A percentile compares a stretch with the other conserved stretches of the same genome.
Conservation (phyloP, 2,113 vertebrate genomes). For the Hyla sarda region DNA sequence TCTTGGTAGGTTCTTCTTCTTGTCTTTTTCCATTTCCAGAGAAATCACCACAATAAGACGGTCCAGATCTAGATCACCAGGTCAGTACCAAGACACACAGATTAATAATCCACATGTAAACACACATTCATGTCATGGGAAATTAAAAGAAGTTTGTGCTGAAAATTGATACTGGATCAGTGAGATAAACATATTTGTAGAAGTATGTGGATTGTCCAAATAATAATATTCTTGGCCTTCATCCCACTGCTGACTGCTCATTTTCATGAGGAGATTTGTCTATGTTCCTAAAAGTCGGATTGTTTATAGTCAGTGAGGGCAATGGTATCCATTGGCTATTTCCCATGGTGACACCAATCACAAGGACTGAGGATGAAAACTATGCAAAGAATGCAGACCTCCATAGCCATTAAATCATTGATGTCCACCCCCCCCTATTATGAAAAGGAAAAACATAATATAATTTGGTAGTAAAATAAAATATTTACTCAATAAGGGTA, state of each 20-base stretch:
- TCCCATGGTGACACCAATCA: too few species aligned
- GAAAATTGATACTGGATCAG: conserved; percentile 35
- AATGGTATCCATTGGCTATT: too few species aligned
- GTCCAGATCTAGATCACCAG: conserved; percentile 16
- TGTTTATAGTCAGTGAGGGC: background rate
- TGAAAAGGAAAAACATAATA: too few species aligned
- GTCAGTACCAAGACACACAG: conserved; percentile 43
- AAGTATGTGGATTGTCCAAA: conserved; percentile 18
- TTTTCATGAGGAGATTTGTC: background rate
- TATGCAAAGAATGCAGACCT: too few species aligned
- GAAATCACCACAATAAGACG: background rate
- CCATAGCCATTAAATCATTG: too few species aligned
- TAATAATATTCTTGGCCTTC: conserved; percentile 13
- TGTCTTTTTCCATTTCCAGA: background rate
- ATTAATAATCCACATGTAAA: conserved; percentile 38
- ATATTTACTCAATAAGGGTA: too few species aligned
- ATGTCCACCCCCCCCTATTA: too few species aligned
- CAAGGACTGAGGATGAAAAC: too few species aligned
- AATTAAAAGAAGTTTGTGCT: conserved; percentile 38
- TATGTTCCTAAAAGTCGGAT: background rate
- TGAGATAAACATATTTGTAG: conserved; percentile 49
- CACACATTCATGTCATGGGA: conserved; percentile 26
- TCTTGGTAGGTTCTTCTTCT: background rate
- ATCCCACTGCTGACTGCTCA: conserved; percentile 8
- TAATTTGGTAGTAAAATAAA: too few species aligned